phyloP scores from a whole-genome alignment of 2,113 vertebrate genomes.

The Mesocricetus auratus region DNA sequence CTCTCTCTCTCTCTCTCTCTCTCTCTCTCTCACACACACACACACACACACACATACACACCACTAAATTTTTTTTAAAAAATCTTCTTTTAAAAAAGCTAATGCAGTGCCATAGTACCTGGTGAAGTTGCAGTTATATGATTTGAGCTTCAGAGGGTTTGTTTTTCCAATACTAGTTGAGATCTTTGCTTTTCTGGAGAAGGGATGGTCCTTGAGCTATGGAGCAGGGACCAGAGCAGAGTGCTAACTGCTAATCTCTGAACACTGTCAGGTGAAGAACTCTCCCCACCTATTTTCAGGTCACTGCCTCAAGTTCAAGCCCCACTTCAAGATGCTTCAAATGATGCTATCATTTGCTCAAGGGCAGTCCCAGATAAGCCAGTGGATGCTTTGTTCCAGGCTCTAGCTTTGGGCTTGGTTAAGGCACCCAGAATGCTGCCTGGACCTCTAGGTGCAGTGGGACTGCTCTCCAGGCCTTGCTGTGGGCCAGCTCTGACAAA shows the following conservation, averaged over 20 bases:
- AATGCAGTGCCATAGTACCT: too few species aligned
- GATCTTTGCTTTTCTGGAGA: background rate
- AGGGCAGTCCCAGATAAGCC: background rate
- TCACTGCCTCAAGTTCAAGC: constrained; percentile 21
- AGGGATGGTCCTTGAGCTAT: background rate
- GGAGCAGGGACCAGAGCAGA: background rate
- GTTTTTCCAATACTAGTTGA: background rate
- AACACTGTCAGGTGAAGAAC: background rate
- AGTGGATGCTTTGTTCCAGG: background rate
- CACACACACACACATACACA: background rate
- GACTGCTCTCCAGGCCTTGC: background rate
- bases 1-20: too few species aligned
- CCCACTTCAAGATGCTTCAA: background rate
- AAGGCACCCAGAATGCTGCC: background rate
- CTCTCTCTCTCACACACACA: too few species aligned
- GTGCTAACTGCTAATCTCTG: background rate
- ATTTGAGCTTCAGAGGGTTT: background rate
- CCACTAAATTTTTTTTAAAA: background rate
- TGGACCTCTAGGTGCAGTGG: background rate
- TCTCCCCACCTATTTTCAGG: background rate
- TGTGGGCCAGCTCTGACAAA: background rate
- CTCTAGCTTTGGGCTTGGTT: background rate
- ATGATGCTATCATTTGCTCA: background rate
- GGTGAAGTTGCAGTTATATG: background rate
- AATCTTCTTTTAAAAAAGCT: background rate